These are phyloP conservation scores for Brachyrhaphis roseni DNA, from an alignment of 2,797 vertebrate species.

Conservation along the genomic window DNA sequence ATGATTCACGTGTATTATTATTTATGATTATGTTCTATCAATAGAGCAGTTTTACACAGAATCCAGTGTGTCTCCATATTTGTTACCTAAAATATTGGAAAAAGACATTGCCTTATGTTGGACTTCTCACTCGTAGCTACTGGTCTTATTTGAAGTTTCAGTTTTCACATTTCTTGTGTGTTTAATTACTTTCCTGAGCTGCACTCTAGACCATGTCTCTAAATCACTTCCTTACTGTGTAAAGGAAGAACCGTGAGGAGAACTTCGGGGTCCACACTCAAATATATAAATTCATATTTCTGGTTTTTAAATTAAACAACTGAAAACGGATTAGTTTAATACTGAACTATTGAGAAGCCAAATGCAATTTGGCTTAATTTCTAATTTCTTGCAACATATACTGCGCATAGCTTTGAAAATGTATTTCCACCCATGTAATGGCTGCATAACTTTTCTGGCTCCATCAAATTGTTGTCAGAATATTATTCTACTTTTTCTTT, in stretches of 20 bases:
- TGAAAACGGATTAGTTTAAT: constrained; percentile 57
- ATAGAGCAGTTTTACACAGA: neutral
- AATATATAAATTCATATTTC: constrained; percentile 47
- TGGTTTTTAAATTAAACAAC: constrained; percentile 38
- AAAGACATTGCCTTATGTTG: neutral
- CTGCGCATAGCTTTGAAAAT: constrained; percentile 38
- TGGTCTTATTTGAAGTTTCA: constrained; percentile 28
- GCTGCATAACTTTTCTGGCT: constrained; percentile 51
- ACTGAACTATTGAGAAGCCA: constrained; percentile 56
- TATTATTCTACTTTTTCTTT: constrained; percentile 37
- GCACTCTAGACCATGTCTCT: constrained; percentile 26
- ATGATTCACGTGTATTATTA: neutral
- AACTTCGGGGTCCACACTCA: constrained; percentile 10
- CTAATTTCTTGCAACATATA: constrained; percentile 57
- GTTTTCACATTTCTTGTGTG: constrained; percentile 43
- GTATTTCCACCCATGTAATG: constrained; percentile 44
- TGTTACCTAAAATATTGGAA: constrained; percentile 1
- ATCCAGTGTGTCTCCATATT: neutral
- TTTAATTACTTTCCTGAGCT: constrained; percentile 22
- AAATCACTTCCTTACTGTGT: constrained; percentile 30
- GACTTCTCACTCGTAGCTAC: neutral
- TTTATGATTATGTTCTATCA: neutral
- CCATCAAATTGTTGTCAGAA: constrained; percentile 47
- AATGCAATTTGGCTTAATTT: constrained; percentile 64
- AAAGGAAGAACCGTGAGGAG: constrained; percentile 27